Conservation (phyloP, 2,888 invertebrate species). For the Crematogaster levior region DNA sequence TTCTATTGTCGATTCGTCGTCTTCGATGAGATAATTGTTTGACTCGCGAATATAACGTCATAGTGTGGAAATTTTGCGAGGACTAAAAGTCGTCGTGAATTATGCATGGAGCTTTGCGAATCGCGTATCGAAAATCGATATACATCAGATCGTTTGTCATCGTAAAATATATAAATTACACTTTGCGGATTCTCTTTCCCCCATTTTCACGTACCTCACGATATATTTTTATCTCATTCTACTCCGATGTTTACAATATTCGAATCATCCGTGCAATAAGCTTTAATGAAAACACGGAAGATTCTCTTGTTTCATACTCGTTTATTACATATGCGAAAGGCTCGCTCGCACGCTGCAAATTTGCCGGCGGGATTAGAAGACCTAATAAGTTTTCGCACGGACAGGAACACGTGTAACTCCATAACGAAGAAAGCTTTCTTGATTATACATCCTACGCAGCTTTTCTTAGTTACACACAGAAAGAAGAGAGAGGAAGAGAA, state of each 20-base stretch:
- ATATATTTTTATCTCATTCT: background rate
- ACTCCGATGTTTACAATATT: conserved; percentile 1
- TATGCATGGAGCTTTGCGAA: background rate
- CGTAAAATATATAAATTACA: conserved; percentile 7
- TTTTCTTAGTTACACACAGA: conserved; percentile 52
- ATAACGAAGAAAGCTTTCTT: conserved; percentile 55
- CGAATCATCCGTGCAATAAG: conserved; percentile 29
- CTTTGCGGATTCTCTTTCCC: background rate
- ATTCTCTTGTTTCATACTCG: conserved; percentile 42
- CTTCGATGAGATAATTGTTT: conserved; percentile 20
- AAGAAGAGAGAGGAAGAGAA: background rate
- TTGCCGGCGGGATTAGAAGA: conserved; percentile 52
- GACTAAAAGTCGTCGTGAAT: conserved; percentile 19
- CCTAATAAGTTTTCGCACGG: conserved; percentile 51
- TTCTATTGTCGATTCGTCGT: background rate
- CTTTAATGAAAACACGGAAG: conserved; percentile 28
- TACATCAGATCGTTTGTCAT: background rate
- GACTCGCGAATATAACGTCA: background rate
- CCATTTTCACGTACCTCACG: too few species aligned
- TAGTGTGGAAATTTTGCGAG: conserved; percentile 3
- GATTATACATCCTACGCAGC: conserved; percentile 55
- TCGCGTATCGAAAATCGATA: conserved; percentile 18
- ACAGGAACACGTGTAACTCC: conserved; percentile 50
- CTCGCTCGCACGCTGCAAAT: conserved; percentile 48
- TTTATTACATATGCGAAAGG: conserved; percentile 53